Evolutionary conservation across 2,888 invertebrate species (phyloP).

Genomic region (Protonemura montana): DNA sequence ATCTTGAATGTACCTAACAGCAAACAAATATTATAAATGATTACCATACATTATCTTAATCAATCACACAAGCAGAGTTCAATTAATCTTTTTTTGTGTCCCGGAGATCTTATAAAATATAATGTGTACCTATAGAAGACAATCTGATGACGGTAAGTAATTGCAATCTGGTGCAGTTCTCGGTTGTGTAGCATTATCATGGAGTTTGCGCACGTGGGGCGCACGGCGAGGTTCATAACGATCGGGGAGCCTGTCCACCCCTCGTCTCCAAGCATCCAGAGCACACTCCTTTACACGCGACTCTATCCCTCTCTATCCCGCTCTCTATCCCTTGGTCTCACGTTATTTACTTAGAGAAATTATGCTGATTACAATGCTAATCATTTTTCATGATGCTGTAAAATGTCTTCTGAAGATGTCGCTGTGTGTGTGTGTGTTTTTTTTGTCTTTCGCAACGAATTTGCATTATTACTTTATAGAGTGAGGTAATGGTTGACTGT

Average conservation of each 20-base stretch:
- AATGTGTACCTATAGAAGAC: background rate
- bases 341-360: background rate
- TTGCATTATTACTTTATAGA: conserved; percentile 23
- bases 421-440: conserved; percentile 1
- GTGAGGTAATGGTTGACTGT: background rate
- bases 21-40: background rate
- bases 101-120: background rate
- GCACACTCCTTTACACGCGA: background rate
- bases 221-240: conserved; percentile 34
- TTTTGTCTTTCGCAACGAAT: conserved; percentile 20
- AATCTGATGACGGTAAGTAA: background rate
- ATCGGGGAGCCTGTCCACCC: conserved; percentile 44
- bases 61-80: background rate
- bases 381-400: conserved; percentile 17
- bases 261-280: conserved; percentile 43
- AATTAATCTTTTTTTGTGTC: background rate
- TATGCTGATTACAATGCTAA: conserved; percentile 21
- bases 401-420: background rate
- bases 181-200: background rate
- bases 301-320: background rate
- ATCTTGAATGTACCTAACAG: background rate
- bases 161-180: background rate
- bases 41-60: background rate
- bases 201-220: background rate
- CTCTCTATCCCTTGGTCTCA: background rate